phyloP scores from a whole-genome alignment of 2,113 vertebrate genomes.

The Gadus macrocephalus region DNA sequence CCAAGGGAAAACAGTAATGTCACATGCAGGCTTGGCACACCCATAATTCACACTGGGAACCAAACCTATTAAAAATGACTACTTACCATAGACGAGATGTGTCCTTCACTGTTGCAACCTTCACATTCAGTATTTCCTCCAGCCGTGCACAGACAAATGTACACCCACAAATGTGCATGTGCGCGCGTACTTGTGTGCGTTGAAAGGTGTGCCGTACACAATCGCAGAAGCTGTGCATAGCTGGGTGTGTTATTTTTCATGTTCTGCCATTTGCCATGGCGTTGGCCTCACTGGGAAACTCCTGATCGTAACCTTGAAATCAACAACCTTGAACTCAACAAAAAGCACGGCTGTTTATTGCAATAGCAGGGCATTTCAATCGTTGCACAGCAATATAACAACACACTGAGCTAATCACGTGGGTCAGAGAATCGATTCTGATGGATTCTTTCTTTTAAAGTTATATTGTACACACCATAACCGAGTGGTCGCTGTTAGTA shows the following conservation, averaged over 20 bases:
- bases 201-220: constrained; percentile 18
- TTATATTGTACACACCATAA: no score
- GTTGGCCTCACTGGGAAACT: constrained; percentile 31
- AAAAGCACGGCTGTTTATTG: no score
- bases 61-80: constrained; percentile 95
- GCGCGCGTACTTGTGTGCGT: no score
- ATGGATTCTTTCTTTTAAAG: no score
- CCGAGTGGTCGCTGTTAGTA: no score
- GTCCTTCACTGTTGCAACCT: constrained; percentile 93
- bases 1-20: constrained; percentile 90
- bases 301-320: constrained; percentile 55
- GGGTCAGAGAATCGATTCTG: no score
- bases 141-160: constrained; percentile 14
- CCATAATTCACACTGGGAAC: constrained; percentile 91
- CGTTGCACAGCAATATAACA: no score
- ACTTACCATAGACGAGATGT: constrained; percentile 89
- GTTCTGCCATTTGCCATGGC: constrained; percentile 23
- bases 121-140: constrained; percentile 67
- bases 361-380: no score
- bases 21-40: constrained; percentile 82
- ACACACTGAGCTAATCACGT: no score
- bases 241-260: constrained; percentile 48
- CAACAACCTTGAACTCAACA: background rate
- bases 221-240: constrained; percentile 37
- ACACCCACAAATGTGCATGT: no score